Evolutionary conservation across 2,113 vertebrate genomes (phyloP), one percentile per base, ranked within the genome.

Genomic region (Oryzias curvinotus): DNA sequence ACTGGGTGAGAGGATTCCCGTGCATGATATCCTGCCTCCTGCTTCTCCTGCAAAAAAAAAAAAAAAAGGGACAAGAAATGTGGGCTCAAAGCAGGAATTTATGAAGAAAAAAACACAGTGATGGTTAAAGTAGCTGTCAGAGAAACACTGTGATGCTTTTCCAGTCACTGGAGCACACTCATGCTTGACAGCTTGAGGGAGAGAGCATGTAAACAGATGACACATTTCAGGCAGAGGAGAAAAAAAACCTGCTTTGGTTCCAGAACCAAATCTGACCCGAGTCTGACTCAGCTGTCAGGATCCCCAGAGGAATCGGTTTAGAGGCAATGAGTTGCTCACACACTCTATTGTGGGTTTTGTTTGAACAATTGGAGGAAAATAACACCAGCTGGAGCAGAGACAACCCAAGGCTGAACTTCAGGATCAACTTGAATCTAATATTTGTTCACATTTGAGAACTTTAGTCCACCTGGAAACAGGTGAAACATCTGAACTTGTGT

Each of bases 21-120:
- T 98, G 94, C 87, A 95, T 96, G 59, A 99, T 91, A 0, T 99
- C 97, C 89, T 99, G 97, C 85, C 96, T 93, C 63, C 97, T 94
- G 90, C 95, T 98, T 73, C 96, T 94, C 90, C 96, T 99, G 47
- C 26, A 63, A 68, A 52, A 63, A 53, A 44, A n/a, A 3, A 63
- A 68, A 52, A 63, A 53, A 44, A n/a, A 3, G 78, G 28, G 48
- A 59, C 12, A 41, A 47, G 21, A 49, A 52, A 25, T 4, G 17
- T 14, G 14, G 58, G 45, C 12, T 57, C 5, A 78, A 0, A 1
- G 5, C 14, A 0, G 7, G 49, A 65, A 63, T 52, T 57, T 21
- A 75, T 7, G 45, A 65, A 26, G 12, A 25, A 57, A 69, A 23
- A 71, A 6, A 47, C 58, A 62, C 30, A 66, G 61, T 55, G 53